These are phyloP conservation scores for Plagodis pulveraria DNA, from an alignment of 2,888 invertebrate genomes.

Conservation along the genomic window DNA sequence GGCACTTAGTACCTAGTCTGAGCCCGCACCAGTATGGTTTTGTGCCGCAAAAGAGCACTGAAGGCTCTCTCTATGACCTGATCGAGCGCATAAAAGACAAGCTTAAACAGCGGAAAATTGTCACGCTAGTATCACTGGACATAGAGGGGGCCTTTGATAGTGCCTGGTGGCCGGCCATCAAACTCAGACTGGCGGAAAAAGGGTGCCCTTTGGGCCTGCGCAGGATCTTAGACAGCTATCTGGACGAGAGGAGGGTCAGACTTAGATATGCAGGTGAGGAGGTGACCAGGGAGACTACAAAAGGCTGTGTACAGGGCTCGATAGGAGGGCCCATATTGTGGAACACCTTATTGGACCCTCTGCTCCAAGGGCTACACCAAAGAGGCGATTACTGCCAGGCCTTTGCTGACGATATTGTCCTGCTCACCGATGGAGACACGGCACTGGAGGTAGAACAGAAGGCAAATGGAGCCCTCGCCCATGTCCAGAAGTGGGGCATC, in stretches of 20 bases:
- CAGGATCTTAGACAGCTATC: slow-evolving; percentile 1
- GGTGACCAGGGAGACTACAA: not conserved
- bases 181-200: slow-evolving; percentile 6
- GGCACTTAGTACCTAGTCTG: slow-evolving; percentile 20
- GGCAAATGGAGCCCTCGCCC: slow-evolving; percentile 2
- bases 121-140: slow-evolving; percentile 14
- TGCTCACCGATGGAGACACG: slow-evolving; percentile 2
- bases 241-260: not conserved
- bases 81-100: slow-evolving; percentile 6
- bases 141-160: not conserved
- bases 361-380: not conserved
- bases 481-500: slow-evolving; percentile 5
- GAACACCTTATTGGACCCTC: slow-evolving; percentile 4
- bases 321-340: slow-evolving; percentile 2
- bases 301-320: slow-evolving; percentile 3
- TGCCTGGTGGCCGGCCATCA: slow-evolving; percentile 4
- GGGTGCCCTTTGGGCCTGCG: slow-evolving; percentile 1
- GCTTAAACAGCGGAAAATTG: slow-evolving; percentile 17
- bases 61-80: slow-evolving; percentile 33
- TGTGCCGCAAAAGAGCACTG: slow-evolving; percentile 33
- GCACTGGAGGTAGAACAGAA: not conserved
- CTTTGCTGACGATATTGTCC: slow-evolving; percentile 1
- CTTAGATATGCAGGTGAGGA: slow-evolving; percentile 1
- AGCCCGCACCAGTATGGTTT: slow-evolving; percentile 31
- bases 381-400: not conserved